A percentile compares a stretch with the other conserved stretches of the same genome.
Evolutionary conservation across 2,888 invertebrate species (phyloP).

Genomic region (Escarpia spicata): DNA sequence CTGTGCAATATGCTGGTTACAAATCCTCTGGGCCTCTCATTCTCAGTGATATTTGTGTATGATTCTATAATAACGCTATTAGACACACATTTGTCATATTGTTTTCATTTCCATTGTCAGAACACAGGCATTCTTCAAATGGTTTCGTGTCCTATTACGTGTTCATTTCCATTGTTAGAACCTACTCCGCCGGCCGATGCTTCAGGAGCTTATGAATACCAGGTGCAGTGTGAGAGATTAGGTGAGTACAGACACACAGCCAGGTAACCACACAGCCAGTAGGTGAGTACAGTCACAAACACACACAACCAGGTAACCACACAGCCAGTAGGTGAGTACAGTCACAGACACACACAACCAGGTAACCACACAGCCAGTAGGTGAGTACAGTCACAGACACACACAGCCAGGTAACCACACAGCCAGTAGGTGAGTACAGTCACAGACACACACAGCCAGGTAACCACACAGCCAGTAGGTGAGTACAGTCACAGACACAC

Average conservation of each 20-base stretch:
- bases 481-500: no score
- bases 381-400: no score
- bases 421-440: no score
- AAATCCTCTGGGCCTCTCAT: neutral
- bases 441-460: no score
- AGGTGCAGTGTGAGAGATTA: conserved; percentile 49
- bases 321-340: no score
- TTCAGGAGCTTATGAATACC: conserved; percentile 50
- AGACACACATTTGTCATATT: neutral
- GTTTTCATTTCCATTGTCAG: neutral
- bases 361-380: no score
- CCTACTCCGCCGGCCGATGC: conserved; percentile 43
- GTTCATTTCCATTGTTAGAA: conserved; percentile 27
- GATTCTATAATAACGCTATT: neutral
- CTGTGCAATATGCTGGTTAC: no score
- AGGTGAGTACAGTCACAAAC: conserved; percentile 42
- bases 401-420: no score
- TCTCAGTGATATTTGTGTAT: neutral
- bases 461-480: no score
- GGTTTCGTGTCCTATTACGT: neutral
- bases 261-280: neutral
- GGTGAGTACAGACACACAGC: conserved; percentile 40
- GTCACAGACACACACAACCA: no score
- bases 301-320: no score
- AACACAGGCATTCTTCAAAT: neutral